A percentile compares a stretch with the other conserved stretches of the same genome.
These are phyloP conservation scores for Anastrepha ludens DNA, from an alignment of 1,140 invertebrate genomes.

Conservation along the genomic window DNA sequence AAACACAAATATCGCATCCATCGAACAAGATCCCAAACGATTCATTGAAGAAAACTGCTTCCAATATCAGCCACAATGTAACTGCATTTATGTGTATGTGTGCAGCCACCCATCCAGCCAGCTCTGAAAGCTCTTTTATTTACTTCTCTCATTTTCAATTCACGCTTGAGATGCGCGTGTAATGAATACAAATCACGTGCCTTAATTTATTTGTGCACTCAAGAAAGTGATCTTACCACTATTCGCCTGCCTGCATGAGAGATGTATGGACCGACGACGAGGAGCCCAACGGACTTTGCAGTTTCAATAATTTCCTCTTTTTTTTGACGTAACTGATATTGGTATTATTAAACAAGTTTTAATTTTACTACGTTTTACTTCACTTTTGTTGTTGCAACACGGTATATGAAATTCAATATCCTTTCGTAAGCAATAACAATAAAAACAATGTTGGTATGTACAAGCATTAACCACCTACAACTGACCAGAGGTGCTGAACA, in stretches of 20 bases:
- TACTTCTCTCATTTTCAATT: not conserved
- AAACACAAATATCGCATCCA: no score
- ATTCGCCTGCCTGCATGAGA: not conserved
- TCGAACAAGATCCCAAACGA: no score
- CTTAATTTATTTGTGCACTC: conserved; percentile 48
- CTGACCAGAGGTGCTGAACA: not conserved
- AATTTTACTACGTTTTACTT: not conserved
- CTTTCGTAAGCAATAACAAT: not conserved
- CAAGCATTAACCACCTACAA: conserved; percentile 30
- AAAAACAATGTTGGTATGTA: not conserved
- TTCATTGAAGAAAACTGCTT: no score
- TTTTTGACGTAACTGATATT: not conserved
- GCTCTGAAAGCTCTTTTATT: not conserved
- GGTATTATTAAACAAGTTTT: conserved; percentile 16
- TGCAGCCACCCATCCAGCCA: not conserved
- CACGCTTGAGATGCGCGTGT: not conserved
- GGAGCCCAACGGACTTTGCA: not conserved
- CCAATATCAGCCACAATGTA: no score
- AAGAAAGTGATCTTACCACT: conserved; percentile 27
- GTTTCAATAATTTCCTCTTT: not conserved
- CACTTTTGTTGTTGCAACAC: not conserved
- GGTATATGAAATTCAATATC: conserved; percentile 34
- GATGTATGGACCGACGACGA: not conserved
- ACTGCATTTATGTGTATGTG: no score
- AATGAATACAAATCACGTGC: conserved; percentile 55